Base-by-base conservation (phyloP, 2,888 invertebrate genomes). In the Phengaris alcon region DNA sequence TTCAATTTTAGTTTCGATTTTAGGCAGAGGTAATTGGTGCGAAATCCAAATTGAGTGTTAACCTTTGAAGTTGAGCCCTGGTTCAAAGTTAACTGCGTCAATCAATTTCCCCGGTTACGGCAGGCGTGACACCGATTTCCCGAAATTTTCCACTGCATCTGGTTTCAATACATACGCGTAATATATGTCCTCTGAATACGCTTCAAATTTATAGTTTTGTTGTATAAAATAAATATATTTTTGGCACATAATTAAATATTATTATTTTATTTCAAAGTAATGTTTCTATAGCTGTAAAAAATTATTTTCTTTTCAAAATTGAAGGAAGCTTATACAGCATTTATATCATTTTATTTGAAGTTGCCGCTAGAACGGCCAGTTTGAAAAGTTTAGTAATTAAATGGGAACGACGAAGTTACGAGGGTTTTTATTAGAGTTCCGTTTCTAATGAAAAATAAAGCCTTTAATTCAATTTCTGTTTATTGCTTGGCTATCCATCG, bases 71-170 rank as follows among this genome's bases (percentile, higher is more conserved):
- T 64, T 44, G 12, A 64, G 35, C 64, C 64, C 52, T 6, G 64
- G 64, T 64, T 64, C 64, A 64, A 64, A 64, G 64, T 64, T 69
- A 69, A 69, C n/a, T n/a, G 48, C 48, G 15, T 69, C 48, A 69
- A 48, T 69, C 48, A 69, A 48, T 69, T 69, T 69, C 15, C 48
- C 48, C n/a, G 3, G 69, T 69, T 9, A 48, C 69, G n/a, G 9
- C 59, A 55, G 22, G 9, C 69, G 69, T 69, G 69, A 48, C 48
- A n/a, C n/a, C 69, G 48, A 15, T 69, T 69, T 46, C 15, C 48
- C 69, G 46, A 48, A 48, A 69, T 69, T 69, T 69, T 48, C 69
- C 69, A 48, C 48, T 48, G 69, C 3, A 69, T 44, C 69, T 6
- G 9, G 10, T 69, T 48, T 69, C 69, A 48, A 48, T 48, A 15